Conservation (phyloP, 2,888 invertebrate genomes). For the Pachycephus smyrnensis region DNA sequence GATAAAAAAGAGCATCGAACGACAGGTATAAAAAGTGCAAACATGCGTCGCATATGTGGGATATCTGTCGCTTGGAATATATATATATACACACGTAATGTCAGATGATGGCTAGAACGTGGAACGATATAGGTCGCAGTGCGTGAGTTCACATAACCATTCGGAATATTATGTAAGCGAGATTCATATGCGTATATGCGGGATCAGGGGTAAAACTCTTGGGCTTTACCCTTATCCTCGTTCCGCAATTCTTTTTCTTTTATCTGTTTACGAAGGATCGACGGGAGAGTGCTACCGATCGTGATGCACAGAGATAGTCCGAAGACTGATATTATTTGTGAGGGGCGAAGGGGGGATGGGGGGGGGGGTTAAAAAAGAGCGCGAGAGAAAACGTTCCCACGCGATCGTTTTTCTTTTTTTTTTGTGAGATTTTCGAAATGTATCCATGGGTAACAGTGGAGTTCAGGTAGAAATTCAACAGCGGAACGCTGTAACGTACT, state of each 20-base stretch:
- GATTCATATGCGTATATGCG: background rate
- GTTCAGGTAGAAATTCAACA: background rate
- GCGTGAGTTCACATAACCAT: constrained; percentile 29
- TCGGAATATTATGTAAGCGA: constrained; percentile 19
- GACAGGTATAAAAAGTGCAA: constrained; percentile 11
- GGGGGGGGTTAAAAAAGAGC: background rate
- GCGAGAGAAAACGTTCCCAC: background rate
- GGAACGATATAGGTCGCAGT: constrained; percentile 18
- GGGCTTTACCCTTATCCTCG: background rate
- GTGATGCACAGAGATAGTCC: background rate
- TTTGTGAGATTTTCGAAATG: background rate
- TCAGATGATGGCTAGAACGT: background rate
- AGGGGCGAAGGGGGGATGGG: background rate
- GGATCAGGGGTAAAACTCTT: background rate
- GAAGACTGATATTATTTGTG: background rate
- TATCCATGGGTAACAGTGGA: background rate
- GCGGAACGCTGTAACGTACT: constrained; percentile 32
- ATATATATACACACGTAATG: background rate
- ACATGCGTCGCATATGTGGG: constrained; percentile 16
- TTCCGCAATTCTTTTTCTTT: background rate
- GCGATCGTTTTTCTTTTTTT: background rate
- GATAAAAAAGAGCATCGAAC: constrained; percentile 10
- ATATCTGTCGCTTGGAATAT: constrained; percentile 37
- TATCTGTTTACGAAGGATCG: background rate
- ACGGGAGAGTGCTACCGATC: background rate